Evolutionary conservation across 2,888 invertebrate genomes (phyloP), one percentile per base, ranked within the genome.

Genomic region (Stictocephala bisonia): DNA sequence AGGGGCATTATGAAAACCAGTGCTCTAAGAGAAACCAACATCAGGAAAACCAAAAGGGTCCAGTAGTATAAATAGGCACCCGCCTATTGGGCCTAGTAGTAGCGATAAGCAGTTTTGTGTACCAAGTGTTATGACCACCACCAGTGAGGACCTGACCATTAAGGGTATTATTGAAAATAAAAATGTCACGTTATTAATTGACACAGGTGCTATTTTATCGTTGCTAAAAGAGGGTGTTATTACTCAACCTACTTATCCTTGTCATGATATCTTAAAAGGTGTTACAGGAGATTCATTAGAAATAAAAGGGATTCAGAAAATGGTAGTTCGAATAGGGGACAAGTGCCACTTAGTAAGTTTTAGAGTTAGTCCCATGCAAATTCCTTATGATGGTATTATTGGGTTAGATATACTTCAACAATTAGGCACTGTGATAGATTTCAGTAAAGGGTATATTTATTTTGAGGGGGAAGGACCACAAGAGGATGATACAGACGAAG

Each of bases 71-170:
- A 18, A 44, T 22, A 3, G 50, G 50, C 50, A 24, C 13, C 50
- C 50, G 24, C 13, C 50, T 50, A 50, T 50, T 24, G 50, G 50
- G 15, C 50, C 50, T 3, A 50, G 22, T 13, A 15, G 15, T 13
- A 50, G 13, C 24, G 50, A 20, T 4, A 4, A n/a, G n/a, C n/a
- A n/a, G n/a, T n/a, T 50, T 22, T 13, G 20, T 22, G 50, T 50
- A 20, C 50, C 50, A 9, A 50, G 50, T 50, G 22, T 50, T 20
- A 20, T 50, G 20, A 6, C 50, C 2, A 50, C 50, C 50, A 50
- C 50, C 20, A 50, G 24, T 50, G 50, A 24, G 50, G 53, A 53
- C 53, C 53, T 53, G 53, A 53, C 26, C 24, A n/a, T 53, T 2
- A 29, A 27, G 7, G 53, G 53, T 26, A 15, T 53, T 6, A 53